Base-by-base conservation (phyloP, 2,797 vertebrate species). In the Anabas testudineus region DNA sequence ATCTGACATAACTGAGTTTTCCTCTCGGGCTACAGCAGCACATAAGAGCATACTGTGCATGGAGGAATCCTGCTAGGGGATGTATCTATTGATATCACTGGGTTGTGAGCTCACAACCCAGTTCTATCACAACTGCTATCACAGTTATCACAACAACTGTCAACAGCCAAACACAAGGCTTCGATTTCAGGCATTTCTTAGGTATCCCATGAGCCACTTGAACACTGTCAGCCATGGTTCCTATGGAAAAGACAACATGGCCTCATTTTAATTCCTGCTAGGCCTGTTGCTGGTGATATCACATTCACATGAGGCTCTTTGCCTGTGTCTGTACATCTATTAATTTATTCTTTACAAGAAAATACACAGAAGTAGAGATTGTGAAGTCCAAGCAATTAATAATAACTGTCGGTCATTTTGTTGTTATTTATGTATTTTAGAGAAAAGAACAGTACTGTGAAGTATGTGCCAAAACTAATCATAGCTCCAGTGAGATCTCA, bases 191-290 rank as follows among this genome's bases (percentile, higher is more conserved):
- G 37, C n/a, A 37, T 48, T 28, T 72, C 8, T 28, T 8, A 18
- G 47, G 34, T 24, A 4, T 65, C 49, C 69, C 57, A 51, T 32
- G 49, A 59, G 63, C 56, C 26, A 10, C 43, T 51, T 67, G 10
- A 45, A 43, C 41, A 39, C 28, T 76, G 28, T 67, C 63, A 41
- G 57, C 48, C 24, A 15, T 18, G 12, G 18, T 58, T 67, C 18
- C 16, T 32, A 24, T 26, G 7, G 12, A 70, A 26, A 15, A 45
- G 14, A 57, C 12, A 24, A 24, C 8, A 8, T 48, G 62, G 64
- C 45, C 55, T 53, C 30, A 19, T 76, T 65, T 66, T 18, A 69
- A 24, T 63, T 55, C 26, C 24, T 34, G 16, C 12, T 10, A 2
- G 8, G 28, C 24, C 43, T 59, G 30, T 47, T 49, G 28, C 26